Conservation (phyloP, 2,888 invertebrate species). For the Euclidia mi region DNA sequence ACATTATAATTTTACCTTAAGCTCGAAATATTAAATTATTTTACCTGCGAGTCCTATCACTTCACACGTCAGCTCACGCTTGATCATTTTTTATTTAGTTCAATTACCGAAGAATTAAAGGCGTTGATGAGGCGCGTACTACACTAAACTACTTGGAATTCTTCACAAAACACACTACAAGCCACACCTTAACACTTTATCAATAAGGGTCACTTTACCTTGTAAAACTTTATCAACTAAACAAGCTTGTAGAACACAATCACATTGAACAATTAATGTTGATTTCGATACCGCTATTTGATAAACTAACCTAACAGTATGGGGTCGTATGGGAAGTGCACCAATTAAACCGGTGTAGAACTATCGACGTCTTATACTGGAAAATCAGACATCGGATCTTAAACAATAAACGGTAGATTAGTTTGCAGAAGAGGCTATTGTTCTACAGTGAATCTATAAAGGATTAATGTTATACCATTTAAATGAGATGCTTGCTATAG, state of each 20-base stretch:
- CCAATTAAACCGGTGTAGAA: constrained; percentile 75
- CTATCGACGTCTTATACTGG: constrained; percentile 55
- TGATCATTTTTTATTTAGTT: constrained; percentile 55
- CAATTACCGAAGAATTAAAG: constrained; percentile 65
- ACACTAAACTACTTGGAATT: constrained; percentile 22
- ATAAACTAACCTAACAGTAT: constrained; percentile 72
- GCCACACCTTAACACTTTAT: constrained; percentile 13
- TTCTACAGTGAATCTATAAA: constrained; percentile 27
- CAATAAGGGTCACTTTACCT: constrained; percentile 43
- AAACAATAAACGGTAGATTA: constrained; percentile 71
- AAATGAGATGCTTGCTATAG: constrained; percentile 19
- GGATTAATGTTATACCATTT: constrained; percentile 22
- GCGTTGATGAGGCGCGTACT: constrained; percentile 65
- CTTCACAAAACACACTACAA: not conserved
- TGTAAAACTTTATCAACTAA: constrained; percentile 42
- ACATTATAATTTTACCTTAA: too few species aligned
- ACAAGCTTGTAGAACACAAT: constrained; percentile 63
- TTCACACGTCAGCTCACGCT: constrained; percentile 14
- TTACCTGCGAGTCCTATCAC: too few species aligned
- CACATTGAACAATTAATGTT: constrained; percentile 81
- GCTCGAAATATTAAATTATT: too few species aligned
- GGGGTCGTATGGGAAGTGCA: constrained; percentile 76
- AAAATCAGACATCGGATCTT: constrained; percentile 55
- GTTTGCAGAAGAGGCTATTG: constrained; percentile 53
- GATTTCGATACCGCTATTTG: constrained; percentile 82